Evolutionary conservation across 2,888 invertebrate species (phyloP).

Genomic region (Caenorhabditis uteleia): DNA sequence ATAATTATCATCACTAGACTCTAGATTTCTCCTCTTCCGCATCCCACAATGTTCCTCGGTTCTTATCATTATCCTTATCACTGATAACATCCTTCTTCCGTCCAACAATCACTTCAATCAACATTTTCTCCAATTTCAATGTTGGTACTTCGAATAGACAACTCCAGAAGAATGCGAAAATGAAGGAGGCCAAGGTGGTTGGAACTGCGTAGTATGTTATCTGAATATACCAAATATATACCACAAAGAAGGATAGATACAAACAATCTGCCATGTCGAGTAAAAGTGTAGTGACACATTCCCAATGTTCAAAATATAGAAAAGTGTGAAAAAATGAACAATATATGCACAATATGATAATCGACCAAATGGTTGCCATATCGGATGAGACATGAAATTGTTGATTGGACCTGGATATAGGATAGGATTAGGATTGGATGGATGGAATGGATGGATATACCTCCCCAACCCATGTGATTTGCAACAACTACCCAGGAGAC

Average conservation of each 20-base stretch:
- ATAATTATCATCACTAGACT: no score
- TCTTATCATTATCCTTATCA: no score
- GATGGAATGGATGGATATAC: no score
- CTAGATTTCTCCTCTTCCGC: no score
- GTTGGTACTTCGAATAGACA: constrained; percentile 40
- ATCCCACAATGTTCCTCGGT: no score
- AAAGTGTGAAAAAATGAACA: constrained; percentile 45
- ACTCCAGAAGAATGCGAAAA: constrained; percentile 46
- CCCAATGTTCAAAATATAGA: constrained; percentile 24
- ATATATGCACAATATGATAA: constrained; percentile 92
- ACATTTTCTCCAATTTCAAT: no score
- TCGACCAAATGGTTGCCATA: constrained; percentile 85
- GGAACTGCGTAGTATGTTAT: constrained; percentile 29
- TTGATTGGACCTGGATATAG: constrained; percentile 77
- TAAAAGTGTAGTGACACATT: constrained; percentile 23
- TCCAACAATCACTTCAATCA: no score
- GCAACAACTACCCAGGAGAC: constrained; percentile 72
- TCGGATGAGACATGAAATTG: constrained; percentile 81
- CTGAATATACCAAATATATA: constrained; percentile 10
- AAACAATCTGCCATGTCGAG: constrained; percentile 37
- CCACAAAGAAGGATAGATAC: constrained; percentile 1
- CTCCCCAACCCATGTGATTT: constrained; percentile 71
- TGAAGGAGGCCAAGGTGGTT: constrained; percentile 25
- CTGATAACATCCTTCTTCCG: no score
- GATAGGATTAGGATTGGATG: no score